These are phyloP conservation scores for Drosophila micromelanica DNA, from an alignment of 1,140 invertebrate genomes.

Conservation along the genomic window DNA sequence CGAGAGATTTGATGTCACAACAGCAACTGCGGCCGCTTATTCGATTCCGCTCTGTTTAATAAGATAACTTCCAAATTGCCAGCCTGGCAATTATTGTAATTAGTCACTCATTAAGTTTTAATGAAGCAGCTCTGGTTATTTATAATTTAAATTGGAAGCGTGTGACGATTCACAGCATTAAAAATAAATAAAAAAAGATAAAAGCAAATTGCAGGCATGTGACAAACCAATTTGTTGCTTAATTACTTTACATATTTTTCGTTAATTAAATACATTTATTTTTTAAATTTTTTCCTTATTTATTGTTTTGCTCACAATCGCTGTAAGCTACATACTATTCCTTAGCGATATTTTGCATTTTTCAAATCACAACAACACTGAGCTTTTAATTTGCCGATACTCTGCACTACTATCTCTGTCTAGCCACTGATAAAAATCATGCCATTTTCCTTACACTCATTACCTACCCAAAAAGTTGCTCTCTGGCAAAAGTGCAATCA, in stretches of 20 bases:
- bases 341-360: neutral
- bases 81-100: constrained; percentile 50
- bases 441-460: neutral
- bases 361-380: neutral
- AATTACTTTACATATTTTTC: neutral
- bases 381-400: neutral
- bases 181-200: constrained; percentile 24
- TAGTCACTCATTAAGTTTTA: constrained; percentile 33
- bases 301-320: neutral
- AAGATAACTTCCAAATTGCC: neutral
- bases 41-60: constrained; percentile 12
- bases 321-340: neutral
- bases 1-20: neutral
- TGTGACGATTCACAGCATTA: constrained; percentile 1
- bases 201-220: neutral
- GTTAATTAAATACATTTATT: neutral
- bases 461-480: neutral
- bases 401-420: neutral
- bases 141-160: constrained; percentile 47
- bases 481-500: constrained; percentile 17
- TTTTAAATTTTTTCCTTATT: neutral
- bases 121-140: constrained; percentile 41
- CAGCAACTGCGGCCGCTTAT: constrained; percentile 44
- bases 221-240: neutral
- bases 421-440: neutral